phyloP scores from a whole-genome alignment of 2,113 vertebrate species.

The Gobiocypris rarus region DNA sequence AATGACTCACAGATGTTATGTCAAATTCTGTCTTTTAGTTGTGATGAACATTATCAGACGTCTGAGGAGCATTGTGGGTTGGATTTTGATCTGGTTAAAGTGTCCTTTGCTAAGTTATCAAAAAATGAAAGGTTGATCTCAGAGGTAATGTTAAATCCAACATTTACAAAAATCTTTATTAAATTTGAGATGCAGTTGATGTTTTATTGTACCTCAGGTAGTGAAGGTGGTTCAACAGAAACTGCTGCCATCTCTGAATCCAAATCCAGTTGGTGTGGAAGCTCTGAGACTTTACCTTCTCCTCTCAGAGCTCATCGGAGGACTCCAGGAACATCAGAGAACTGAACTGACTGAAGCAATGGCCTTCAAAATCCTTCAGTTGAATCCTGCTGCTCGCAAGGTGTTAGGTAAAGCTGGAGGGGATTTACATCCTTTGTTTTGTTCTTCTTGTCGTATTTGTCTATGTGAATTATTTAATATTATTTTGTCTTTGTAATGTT shows the following conservation, averaged over 20 bases:
- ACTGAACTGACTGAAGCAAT: constrained; percentile 26
- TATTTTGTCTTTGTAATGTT: too few species aligned
- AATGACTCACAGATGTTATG: not conserved
- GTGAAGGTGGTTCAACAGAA: constrained; percentile 27
- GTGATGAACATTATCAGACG: constrained; percentile 53
- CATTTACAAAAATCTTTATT: not conserved
- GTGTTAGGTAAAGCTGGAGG: constrained; percentile 50
- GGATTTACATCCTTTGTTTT: not conserved
- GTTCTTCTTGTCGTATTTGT: not conserved
- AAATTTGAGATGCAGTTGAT: not conserved
- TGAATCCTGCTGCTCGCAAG: constrained; percentile 8
- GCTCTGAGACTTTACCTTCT: constrained; percentile 61
- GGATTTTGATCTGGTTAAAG: constrained; percentile 54
- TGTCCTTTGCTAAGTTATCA: constrained; percentile 56
- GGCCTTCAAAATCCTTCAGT: constrained; percentile 41
- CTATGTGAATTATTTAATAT: too few species aligned
- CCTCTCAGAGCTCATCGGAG: constrained; percentile 56
- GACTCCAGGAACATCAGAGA: constrained; percentile 1
- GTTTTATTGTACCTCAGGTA: constrained; percentile 36
- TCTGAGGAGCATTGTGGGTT: constrained; percentile 49
- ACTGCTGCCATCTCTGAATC: constrained; percentile 49
- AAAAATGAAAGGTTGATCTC: constrained; percentile 38
- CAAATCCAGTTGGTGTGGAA: constrained; percentile 40
- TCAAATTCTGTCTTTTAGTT: constrained; percentile 44
- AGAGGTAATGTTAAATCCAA: constrained; percentile 51